Base-by-base conservation (phyloP, 2,797 vertebrate species). In the Notolabrus celidotus region DNA sequence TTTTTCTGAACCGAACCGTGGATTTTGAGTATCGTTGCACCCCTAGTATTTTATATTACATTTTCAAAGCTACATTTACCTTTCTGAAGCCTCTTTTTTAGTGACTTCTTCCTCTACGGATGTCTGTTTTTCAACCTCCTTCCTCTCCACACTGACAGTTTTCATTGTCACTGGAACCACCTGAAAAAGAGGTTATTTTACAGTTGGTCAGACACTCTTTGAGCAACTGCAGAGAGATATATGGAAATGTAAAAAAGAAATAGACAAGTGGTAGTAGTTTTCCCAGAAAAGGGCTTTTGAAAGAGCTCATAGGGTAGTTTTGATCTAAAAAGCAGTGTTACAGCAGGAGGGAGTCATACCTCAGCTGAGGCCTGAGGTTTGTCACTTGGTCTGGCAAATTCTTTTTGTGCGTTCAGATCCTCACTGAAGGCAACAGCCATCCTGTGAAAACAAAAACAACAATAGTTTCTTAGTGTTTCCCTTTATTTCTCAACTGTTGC, bases 21-120 rank as follows among this genome's bases (percentile, higher is more conserved):
- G n/a, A n/a, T n/a, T n/a, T n/a, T n/a, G n/a, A n/a, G n/a, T n/a
- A n/a, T n/a, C n/a, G n/a, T n/a, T n/a, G n/a, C n/a, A n/a, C n/a
- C n/a, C n/a, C n/a, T n/a, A n/a, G n/a, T n/a, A n/a, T n/a, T n/a
- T n/a, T n/a, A n/a, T n/a, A n/a, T n/a, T n/a, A n/a, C n/a, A n/a
- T n/a, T n/a, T n/a, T n/a, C n/a, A n/a, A n/a, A n/a, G n/a, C n/a
- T n/a, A n/a, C n/a, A n/a, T n/a, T 6, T 73, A 95, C 94, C 92
- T 92, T 52, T 92, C 91, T 4, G 85, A 55, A 54, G 77, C 60
- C 7, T 92, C 92, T 34, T 89, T 92, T 51, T 75, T 90, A 38
- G 62, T 56, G 46, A 60, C 16, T 17, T 93, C 90, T 16, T 94
- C 92, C 19, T 93, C 94, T 0, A 64, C 68, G 15, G 88, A 89